These are phyloP conservation scores for Alcis repandata DNA, from an alignment of 2,888 invertebrate species.

Conservation along the genomic window DNA sequence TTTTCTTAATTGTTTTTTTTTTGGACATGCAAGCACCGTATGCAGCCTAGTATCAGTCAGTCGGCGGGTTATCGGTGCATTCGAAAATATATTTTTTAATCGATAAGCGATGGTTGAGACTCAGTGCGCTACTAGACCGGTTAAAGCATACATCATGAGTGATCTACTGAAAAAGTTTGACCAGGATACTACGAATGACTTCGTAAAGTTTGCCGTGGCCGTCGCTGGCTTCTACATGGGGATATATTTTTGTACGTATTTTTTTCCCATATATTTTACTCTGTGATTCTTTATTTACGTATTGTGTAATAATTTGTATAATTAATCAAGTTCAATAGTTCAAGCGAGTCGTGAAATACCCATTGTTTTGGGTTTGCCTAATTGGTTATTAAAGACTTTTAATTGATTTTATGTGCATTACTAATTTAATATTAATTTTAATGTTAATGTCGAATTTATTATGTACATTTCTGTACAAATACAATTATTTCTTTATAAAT, in stretches of 20 bases:
- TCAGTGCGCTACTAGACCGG: conserved; percentile 73
- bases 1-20: conserved; percentile 50
- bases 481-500: too few relatives aligned
- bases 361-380: not conserved
- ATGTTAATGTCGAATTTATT: too few relatives aligned
- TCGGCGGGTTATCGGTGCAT: conserved; percentile 78
- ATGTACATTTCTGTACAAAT: too few relatives aligned
- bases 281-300: not conserved
- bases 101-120: conserved; percentile 72
- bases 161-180: conserved; percentile 78
- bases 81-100: conserved; percentile 58
- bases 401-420: not conserved
- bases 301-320: conserved; percentile 1
- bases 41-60: conserved; percentile 68
- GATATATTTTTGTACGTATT: conserved; percentile 76
- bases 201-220: conserved; percentile 71
- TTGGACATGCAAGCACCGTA: conserved; percentile 58
- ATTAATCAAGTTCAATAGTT: conserved; percentile 4
- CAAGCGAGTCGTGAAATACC: not conserved
- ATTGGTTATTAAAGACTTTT: not conserved
- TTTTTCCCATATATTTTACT: conserved; percentile 37
- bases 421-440: not conserved
- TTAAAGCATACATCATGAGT: conserved; percentile 83
- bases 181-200: conserved; percentile 72
- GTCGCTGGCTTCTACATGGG: conserved; percentile 77